Percentiles rank a stretch among this genome's conserved stretches.
Conservation (phyloP, 2,113 vertebrate genomes). For the Datnioides undecimradiatus region DNA sequence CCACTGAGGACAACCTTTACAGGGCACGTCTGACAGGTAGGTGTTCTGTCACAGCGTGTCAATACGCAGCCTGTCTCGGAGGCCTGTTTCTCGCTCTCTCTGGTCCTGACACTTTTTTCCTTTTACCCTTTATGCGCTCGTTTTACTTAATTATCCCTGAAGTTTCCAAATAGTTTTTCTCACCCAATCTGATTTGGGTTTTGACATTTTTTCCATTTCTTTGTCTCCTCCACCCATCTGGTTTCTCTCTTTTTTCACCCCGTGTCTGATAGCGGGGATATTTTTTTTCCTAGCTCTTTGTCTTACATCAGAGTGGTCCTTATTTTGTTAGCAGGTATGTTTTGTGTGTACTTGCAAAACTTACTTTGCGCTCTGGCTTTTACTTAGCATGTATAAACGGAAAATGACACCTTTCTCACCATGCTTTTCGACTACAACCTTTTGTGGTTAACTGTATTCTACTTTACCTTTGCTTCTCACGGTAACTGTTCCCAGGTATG, state of each 20-base stretch:
- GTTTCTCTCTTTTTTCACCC: not conserved
- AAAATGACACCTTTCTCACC: slow-evolving; percentile 25
- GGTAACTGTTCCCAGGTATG: slow-evolving; percentile 74
- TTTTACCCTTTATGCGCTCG: slow-evolving; percentile 8
- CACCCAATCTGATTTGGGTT: slow-evolving; percentile 42
- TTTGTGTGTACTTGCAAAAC: slow-evolving; percentile 37
- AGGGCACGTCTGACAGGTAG: slow-evolving; percentile 50
- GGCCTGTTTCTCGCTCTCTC: slow-evolving; percentile 31
- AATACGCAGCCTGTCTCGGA: slow-evolving; percentile 32
- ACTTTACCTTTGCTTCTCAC: slow-evolving; percentile 69
- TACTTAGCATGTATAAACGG: slow-evolving; percentile 13
- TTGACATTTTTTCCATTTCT: slow-evolving; percentile 4
- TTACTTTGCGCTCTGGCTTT: slow-evolving; percentile 38
- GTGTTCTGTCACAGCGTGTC: slow-evolving; percentile 49
- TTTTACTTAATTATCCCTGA: slow-evolving; percentile 41
- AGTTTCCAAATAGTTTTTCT: slow-evolving; percentile 31
- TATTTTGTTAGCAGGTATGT: slow-evolving; percentile 7
- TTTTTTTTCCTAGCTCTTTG: slow-evolving; percentile 8
- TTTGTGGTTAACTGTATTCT: slow-evolving; percentile 49
- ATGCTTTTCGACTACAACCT: slow-evolving; percentile 19
- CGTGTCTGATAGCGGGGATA: slow-evolving; percentile 1
- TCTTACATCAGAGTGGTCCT: not conserved
- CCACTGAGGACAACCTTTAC: slow-evolving; percentile 29
- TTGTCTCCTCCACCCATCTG: slow-evolving; percentile 24
- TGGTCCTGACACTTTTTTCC: slow-evolving; percentile 41